Percentiles rank a stretch among this genome's conserved stretches.
Evolutionary conservation across 2,797 vertebrate species (phyloP).

Genomic region (Sebastes diaconus): DNA sequence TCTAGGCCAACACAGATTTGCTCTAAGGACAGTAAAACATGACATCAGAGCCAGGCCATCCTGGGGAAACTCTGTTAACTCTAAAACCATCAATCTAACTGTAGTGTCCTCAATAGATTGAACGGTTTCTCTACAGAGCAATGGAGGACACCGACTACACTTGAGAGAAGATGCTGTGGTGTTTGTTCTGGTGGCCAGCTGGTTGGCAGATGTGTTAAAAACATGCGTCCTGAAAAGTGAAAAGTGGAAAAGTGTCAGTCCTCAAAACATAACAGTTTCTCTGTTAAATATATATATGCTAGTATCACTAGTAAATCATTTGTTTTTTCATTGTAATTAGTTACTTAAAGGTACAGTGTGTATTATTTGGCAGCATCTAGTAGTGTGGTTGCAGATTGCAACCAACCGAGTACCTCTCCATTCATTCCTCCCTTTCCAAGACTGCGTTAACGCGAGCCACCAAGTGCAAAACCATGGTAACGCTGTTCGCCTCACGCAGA

Average conservation of each 20-base stretch:
- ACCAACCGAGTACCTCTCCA: no score
- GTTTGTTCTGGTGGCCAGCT: neutral
- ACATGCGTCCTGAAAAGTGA: neutral
- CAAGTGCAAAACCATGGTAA: no score
- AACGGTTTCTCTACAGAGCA: neutral
- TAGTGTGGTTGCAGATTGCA: no score
- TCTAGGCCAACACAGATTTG: constrained; percentile 3
- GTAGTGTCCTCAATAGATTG: neutral
- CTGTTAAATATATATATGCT: no score
- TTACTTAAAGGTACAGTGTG: no score
- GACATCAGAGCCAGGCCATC: neutral
- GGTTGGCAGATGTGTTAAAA: neutral
- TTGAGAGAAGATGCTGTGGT: neutral
- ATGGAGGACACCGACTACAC: neutral
- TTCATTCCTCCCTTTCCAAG: no score
- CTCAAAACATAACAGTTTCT: neutral
- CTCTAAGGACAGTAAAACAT: neutral
- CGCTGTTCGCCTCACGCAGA: no score
- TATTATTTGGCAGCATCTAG: no score
- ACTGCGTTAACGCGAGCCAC: no score
- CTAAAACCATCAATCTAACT: neutral
- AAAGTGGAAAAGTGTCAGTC: neutral
- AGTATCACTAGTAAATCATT: neutral
- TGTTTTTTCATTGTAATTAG: neutral
- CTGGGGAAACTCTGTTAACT: neutral